These are phyloP conservation scores for Bergia puertoricense DNA, from an alignment of 92 coral and sea anemone genomes.

Conservation along the genomic window DNA sequence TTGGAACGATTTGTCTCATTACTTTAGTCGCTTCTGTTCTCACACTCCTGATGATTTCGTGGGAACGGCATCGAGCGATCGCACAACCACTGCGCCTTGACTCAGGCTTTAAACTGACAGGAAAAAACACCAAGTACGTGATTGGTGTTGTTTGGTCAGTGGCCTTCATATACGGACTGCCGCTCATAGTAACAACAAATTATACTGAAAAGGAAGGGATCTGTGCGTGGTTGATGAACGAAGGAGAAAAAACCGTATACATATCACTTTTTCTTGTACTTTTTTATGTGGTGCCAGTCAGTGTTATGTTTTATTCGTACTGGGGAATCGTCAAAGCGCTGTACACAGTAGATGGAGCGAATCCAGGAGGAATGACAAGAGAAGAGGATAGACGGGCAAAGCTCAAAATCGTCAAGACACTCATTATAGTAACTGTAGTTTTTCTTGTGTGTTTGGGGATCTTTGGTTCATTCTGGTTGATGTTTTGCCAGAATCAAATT, in stretches of 20 bases:
- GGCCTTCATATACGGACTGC: slow-evolving; percentile 35
- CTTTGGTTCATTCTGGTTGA: slow-evolving; percentile 30
- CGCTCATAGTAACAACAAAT: background rate
- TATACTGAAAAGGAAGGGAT: background rate
- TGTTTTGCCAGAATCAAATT: slow-evolving; percentile 11
- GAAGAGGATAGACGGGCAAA: slow-evolving; percentile 26
- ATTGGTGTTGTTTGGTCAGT: background rate
- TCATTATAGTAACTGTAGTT: slow-evolving; percentile 35
- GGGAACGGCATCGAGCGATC: slow-evolving; percentile 37
- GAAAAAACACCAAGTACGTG: background rate
- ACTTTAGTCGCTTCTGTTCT: slow-evolving; percentile 30
- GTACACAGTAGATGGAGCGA: slow-evolving; percentile 8
- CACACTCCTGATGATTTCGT: slow-evolving; percentile 28
- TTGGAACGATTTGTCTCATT: slow-evolving; percentile 14
- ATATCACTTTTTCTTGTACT: slow-evolving; percentile 14
- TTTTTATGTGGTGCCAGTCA: slow-evolving; percentile 14
- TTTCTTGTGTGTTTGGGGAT: slow-evolving; percentile 28
- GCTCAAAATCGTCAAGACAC: slow-evolving; percentile 26
- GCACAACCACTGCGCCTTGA: slow-evolving; percentile 7
- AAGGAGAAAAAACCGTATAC: slow-evolving; percentile 1
- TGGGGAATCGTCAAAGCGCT: slow-evolving; percentile 22
- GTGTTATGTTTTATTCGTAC: slow-evolving; percentile 7
- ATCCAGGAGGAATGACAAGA: slow-evolving; percentile 22
- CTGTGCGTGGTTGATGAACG: slow-evolving; percentile 16
- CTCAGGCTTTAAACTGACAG: background rate